phyloP scores from a whole-genome alignment of 2,797 vertebrate species.

The Glossophaga mutica region DNA sequence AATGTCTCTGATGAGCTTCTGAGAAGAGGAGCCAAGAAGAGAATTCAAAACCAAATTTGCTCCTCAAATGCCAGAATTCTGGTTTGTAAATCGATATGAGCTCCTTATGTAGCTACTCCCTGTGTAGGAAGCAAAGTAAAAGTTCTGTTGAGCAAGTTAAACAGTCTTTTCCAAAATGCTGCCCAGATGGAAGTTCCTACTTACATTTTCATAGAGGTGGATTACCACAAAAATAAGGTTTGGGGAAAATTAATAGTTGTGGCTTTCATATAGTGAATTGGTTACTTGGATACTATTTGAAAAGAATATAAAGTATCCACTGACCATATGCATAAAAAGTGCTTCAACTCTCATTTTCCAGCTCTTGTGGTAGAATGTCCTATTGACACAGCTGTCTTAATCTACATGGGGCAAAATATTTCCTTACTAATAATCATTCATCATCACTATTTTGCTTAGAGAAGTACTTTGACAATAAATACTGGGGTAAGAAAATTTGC shows the following conservation, averaged over 20 bases:
- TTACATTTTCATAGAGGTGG: background rate
- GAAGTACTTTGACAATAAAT: background rate
- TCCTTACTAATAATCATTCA: background rate
- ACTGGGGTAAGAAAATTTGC: background rate
- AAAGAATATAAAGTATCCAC: background rate
- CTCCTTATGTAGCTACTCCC: background rate
- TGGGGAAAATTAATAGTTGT: background rate
- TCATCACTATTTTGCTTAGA: background rate
- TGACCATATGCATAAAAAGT: background rate
- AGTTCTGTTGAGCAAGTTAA: background rate
- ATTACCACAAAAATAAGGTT: background rate
- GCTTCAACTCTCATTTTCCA: conserved; percentile 21
- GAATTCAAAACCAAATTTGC: background rate
- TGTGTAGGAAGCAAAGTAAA: background rate
- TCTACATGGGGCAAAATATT: background rate
- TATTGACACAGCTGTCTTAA: conserved; percentile 43
- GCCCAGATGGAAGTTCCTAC: background rate
- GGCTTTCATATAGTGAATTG: background rate
- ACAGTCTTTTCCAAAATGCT: background rate
- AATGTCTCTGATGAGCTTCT: background rate
- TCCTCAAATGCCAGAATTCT: background rate
- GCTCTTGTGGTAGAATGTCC: background rate
- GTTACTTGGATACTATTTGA: background rate
- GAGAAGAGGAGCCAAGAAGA: background rate
- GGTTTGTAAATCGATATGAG: background rate